phyloP scores from a whole-genome alignment of 1,140 invertebrate genomes.

The Drosophila repleta region DNA sequence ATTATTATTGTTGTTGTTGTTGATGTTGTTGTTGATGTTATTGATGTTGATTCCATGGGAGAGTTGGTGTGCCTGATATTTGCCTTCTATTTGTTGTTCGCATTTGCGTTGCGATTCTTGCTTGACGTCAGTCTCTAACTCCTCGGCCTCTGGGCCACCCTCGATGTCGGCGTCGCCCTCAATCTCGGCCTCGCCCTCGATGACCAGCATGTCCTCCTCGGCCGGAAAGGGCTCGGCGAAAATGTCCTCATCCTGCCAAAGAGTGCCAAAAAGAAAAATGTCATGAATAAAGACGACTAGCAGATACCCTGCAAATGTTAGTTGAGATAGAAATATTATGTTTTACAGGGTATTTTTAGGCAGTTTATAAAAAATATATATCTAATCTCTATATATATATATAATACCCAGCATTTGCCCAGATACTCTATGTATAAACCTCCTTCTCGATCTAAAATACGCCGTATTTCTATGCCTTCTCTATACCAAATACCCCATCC shows the following conservation, averaged over 20 bases:
- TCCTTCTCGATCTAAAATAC: too few relatives aligned
- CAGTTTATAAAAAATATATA: too few relatives aligned
- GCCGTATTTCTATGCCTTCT: too few relatives aligned
- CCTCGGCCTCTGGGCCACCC: constrained; percentile 12
- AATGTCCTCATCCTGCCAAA: constrained; percentile 56
- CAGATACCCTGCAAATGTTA: background rate
- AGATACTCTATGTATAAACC: too few relatives aligned
- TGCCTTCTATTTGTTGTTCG: constrained; percentile 23
- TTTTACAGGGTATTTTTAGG: background rate
- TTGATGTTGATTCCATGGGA: constrained; percentile 10
- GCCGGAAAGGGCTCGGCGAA: constrained; percentile 38
- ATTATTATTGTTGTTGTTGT: background rate
- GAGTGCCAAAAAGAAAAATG: background rate
- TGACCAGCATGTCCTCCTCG: constrained; percentile 57
- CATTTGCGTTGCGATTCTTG: constrained; percentile 3
- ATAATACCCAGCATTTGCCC: too few relatives aligned
- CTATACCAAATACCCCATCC: background rate
- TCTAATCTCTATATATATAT: background rate
- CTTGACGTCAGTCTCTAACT: constrained; percentile 11
- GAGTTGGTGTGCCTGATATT: constrained; percentile 30
- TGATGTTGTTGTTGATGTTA: background rate
- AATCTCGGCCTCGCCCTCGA: constrained; percentile 33
- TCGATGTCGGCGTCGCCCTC: constrained; percentile 15
- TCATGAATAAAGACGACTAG: background rate
- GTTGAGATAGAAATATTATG: too few relatives aligned